phyloP scores from a whole-genome alignment of 2,113 vertebrate species.

The Tachuris rubrigastra region DNA sequence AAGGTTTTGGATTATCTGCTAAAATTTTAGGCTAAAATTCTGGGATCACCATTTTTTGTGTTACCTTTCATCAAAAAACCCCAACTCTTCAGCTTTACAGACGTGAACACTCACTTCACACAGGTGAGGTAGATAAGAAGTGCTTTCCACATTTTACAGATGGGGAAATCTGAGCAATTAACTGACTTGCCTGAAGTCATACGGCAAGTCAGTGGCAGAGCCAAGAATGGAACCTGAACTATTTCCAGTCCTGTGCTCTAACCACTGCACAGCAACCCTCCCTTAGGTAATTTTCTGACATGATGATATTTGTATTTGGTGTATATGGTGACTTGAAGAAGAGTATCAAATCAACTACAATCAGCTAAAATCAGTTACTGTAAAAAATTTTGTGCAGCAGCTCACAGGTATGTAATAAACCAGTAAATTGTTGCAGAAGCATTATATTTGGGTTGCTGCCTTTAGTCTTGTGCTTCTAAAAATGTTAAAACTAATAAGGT shows the following conservation, averaged over 20 bases:
- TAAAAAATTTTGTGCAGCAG: background rate
- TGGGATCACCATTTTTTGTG: background rate
- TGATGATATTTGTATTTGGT: conserved; percentile 19
- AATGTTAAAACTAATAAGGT: background rate
- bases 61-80: background rate
- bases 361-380: background rate
- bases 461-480: background rate
- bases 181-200: conserved; percentile 43
- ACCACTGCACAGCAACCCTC: conserved; percentile 28
- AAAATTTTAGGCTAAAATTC: background rate
- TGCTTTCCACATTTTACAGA: conserved; percentile 56
- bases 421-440: background rate
- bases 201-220: conserved; percentile 45
- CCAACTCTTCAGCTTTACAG: background rate
- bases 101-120: background rate
- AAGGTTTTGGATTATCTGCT: background rate
- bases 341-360: background rate
- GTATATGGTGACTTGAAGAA: background rate
- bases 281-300: conserved; percentile 42
- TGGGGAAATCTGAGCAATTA: conserved; percentile 39
- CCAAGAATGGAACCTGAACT: conserved; percentile 42
- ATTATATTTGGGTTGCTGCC: background rate
- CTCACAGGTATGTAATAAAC: background rate
- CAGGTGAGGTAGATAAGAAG: conserved; percentile 40
- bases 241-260: conserved; percentile 61